phyloP scores from a whole-genome alignment of 2,113 vertebrate species.

The Willisornis vidua region DNA sequence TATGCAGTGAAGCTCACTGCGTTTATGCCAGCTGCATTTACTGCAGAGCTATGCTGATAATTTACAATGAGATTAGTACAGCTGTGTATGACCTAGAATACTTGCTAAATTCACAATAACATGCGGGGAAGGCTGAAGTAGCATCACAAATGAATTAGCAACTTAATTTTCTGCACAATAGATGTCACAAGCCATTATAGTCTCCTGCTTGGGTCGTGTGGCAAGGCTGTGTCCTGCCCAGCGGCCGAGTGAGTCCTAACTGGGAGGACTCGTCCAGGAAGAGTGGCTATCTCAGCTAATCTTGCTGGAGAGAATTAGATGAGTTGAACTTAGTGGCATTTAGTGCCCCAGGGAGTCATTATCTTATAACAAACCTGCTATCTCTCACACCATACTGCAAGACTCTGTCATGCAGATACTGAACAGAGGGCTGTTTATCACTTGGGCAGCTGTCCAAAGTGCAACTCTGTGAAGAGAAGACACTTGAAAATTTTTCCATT shows the following conservation, averaged over 20 bases:
- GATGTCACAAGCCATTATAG: background rate
- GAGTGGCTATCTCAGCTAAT: constrained; percentile 44
- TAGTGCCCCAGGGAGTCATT: constrained; percentile 41
- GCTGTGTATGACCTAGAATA: constrained; percentile 5
- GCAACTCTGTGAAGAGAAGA: constrained; percentile 31
- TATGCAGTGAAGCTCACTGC: background rate
- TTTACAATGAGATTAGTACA: constrained; percentile 7
- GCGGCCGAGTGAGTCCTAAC: background rate
- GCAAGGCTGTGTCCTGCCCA: background rate
- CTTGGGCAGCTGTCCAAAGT: constrained; percentile 60
- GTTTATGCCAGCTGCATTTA: constrained; percentile 29
- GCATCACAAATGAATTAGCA: constrained; percentile 33
- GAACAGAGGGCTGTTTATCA: constrained; percentile 60
- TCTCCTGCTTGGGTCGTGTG: background rate
- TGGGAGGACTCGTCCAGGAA: background rate
- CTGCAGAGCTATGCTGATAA: background rate
- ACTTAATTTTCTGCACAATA: constrained; percentile 19
- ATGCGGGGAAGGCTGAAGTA: background rate
- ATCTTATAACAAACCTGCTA: constrained; percentile 63
- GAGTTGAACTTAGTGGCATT: constrained; percentile 37
- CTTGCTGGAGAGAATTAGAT: constrained; percentile 51
- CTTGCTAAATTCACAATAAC: constrained; percentile 23
- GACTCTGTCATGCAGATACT: constrained; percentile 34
- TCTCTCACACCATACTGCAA: constrained; percentile 58
- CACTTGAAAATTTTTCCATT: constrained; percentile 54